Percentiles rank a stretch among this genome's conserved stretches.
Evolutionary conservation across 2,113 vertebrate genomes (phyloP).

Genomic region (Anas platyrhynchos): DNA sequence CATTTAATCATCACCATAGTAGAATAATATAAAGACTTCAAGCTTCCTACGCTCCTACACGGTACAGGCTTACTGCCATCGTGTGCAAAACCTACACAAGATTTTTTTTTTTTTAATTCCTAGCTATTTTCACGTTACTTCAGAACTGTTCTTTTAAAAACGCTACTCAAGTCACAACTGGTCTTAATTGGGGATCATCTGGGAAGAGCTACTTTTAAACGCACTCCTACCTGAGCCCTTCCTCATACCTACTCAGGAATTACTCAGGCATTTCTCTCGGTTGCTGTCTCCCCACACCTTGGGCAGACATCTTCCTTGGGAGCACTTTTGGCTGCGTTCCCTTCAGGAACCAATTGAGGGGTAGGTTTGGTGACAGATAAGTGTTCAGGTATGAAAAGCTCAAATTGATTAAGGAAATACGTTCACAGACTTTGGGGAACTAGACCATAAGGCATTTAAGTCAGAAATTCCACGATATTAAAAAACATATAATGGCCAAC

Average conservation of each 20-base stretch:
- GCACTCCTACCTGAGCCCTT: not conserved
- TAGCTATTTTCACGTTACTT: not conserved
- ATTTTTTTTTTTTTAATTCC: not conserved
- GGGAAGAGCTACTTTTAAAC: not conserved
- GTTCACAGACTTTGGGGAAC: not conserved
- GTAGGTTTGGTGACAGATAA: not conserved
- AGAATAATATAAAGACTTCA: conserved; percentile 26
- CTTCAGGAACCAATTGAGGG: not conserved
- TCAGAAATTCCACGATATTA: not conserved
- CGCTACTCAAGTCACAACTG: not conserved
- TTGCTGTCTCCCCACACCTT: not conserved
- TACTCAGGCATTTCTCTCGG: not conserved
- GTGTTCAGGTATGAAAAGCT: not conserved
- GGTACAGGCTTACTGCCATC: not conserved
- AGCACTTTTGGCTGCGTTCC: accelerated
- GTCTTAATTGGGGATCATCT: not conserved
- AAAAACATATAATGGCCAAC: not conserved
- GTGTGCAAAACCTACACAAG: not conserved
- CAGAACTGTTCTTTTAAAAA: not conserved
- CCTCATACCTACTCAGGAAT: not conserved
- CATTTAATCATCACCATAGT: not conserved
- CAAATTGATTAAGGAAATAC: not conserved
- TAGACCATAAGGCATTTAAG: not conserved
- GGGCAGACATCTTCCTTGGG: not conserved
- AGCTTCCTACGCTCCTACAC: conserved; percentile 7